These are phyloP conservation scores for Stegodyphus mimosarum DNA, from an alignment of 1,140 invertebrate species.

Conservation along the genomic window DNA sequence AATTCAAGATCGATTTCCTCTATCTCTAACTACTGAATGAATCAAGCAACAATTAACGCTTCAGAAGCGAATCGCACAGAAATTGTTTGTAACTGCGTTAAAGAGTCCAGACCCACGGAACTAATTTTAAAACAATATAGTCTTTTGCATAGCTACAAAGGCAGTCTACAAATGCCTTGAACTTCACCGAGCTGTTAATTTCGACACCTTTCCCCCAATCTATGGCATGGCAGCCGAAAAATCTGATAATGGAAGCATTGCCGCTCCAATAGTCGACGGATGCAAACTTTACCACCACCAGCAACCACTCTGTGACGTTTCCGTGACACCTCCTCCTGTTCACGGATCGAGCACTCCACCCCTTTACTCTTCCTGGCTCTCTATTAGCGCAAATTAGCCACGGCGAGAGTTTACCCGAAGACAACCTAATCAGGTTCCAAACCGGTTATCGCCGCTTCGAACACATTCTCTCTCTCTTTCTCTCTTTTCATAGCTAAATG, in stretches of 20 bases:
- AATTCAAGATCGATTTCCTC: too few relatives aligned
- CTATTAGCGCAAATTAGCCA: constrained; percentile 58
- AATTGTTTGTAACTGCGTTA: too few relatives aligned
- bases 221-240: background rate
- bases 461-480: background rate
- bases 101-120: too few relatives aligned
- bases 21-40: too few relatives aligned
- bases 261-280: background rate
- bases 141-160: too few relatives aligned
- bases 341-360: background rate
- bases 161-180: too few relatives aligned
- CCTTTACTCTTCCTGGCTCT: constrained; percentile 17
- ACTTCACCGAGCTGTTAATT: too few relatives aligned
- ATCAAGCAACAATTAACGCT: too few relatives aligned
- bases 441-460: constrained; percentile 17
- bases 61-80: too few relatives aligned
- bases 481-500: constrained; percentile 24
- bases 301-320: constrained; percentile 11
- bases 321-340: constrained; percentile 17
- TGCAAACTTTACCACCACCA: background rate
- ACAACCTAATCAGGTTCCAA: constrained; percentile 52
- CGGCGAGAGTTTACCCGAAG: constrained; percentile 41
- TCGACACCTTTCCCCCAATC: background rate
- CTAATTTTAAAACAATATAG: too few relatives aligned
- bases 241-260: background rate